These are phyloP conservation scores for Aspiorhynchus laticeps DNA, from an alignment of 2,113 vertebrate species.

Conservation along the genomic window DNA sequence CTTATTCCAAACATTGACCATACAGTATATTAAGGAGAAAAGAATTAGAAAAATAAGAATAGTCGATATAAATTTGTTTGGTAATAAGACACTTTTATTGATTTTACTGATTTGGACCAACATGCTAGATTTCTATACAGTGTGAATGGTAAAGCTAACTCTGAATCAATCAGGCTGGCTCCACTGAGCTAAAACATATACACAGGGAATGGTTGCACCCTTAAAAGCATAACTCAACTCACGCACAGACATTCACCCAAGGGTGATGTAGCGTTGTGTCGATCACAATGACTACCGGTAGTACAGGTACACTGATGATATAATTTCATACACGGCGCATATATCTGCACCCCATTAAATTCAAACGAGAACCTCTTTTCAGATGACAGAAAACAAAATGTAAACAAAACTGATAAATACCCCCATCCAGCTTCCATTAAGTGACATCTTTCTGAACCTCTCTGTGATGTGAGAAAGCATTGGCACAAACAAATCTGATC, in stretches of 20 bases:
- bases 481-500: background rate
- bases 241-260: conserved; percentile 52
- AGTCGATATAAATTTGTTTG: conserved; percentile 45
- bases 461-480: conserved; percentile 40
- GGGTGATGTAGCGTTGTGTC: conserved; percentile 36
- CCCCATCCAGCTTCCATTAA: conserved; percentile 36
- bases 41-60: background rate
- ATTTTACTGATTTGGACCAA: conserved; percentile 73
- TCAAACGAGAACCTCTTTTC: conserved; percentile 35
- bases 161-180: conserved; percentile 63
- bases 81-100: conserved; percentile 82
- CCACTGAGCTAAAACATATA: conserved; percentile 55
- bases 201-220: conserved; percentile 52
- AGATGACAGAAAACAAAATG: conserved; percentile 31
- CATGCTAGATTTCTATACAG: conserved; percentile 80
- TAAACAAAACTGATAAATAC: conserved; percentile 59
- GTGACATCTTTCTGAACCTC: background rate
- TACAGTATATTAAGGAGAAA: background rate
- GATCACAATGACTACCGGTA: conserved; percentile 40
- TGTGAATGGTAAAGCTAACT: conserved; percentile 70
- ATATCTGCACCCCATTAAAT: conserved; percentile 45
- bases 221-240: conserved; percentile 46
- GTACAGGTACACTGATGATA: conserved; percentile 50
- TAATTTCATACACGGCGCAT: conserved; percentile 32
- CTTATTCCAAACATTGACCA: background rate